Conservation (phyloP, 2,888 invertebrate species). For the Endomychus coccineus region DNA sequence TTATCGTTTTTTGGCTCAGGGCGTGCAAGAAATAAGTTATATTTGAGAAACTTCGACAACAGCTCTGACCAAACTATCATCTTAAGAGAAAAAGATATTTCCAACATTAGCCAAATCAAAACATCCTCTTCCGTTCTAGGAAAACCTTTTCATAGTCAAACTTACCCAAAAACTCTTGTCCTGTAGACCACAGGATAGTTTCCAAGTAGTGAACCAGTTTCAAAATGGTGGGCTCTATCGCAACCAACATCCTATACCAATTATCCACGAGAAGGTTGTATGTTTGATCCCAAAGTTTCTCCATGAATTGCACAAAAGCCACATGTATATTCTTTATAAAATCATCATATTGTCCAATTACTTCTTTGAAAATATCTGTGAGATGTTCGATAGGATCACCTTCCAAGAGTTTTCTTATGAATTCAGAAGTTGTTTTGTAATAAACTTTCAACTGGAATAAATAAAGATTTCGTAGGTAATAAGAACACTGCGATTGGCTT, state of each 20-base stretch:
- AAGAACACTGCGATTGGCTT: too few relatives aligned
- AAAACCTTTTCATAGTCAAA: slow-evolving; percentile 1
- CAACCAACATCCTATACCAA: slow-evolving; percentile 65
- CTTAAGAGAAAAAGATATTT: not conserved
- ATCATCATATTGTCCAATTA: slow-evolving; percentile 70
- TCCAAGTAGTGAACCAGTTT: slow-evolving; percentile 70
- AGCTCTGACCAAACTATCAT: too few relatives aligned
- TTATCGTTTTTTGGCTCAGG: too few relatives aligned
- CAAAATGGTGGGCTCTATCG: slow-evolving; percentile 72
- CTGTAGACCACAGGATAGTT: slow-evolving; percentile 62
- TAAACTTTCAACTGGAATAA: slow-evolving; percentile 54
- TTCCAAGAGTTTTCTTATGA: slow-evolving; percentile 60
- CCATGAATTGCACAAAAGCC: slow-evolving; percentile 60
- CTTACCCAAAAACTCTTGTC: slow-evolving; percentile 60
- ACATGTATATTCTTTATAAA: slow-evolving; percentile 72
- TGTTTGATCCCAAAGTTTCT: slow-evolving; percentile 66
- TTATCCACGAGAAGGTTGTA: slow-evolving; percentile 57
- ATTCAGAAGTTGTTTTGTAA: slow-evolving; percentile 62
- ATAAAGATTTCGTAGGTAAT: too few relatives aligned
- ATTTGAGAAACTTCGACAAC: too few relatives aligned
- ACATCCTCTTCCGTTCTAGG: not conserved
- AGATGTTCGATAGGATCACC: slow-evolving; percentile 71
- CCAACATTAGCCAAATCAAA: not conserved
- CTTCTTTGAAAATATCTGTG: slow-evolving; percentile 58
- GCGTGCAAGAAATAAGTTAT: too few relatives aligned